These are phyloP conservation scores for Arothron firmamentum DNA, from an alignment of 2,113 vertebrate species.

Conservation along the genomic window DNA sequence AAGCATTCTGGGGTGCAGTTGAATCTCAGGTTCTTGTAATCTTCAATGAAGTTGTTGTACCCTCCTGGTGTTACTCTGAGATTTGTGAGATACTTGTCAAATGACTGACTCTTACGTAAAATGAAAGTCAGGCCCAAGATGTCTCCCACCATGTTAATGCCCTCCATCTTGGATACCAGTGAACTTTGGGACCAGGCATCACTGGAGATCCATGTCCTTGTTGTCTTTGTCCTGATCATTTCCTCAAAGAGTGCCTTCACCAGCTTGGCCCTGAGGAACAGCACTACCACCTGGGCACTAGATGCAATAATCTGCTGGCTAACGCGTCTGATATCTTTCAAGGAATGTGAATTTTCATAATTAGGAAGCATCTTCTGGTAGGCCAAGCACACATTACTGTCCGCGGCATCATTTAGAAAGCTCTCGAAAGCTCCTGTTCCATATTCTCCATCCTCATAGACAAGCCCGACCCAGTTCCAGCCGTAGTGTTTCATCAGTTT, in stretches of 20 bases:
- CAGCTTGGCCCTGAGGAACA: conserved; percentile 56
- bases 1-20: conserved; percentile 54
- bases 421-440: conserved; percentile 59
- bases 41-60: conserved; percentile 62
- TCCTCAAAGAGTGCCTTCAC: conserved; percentile 60
- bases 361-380: conserved; percentile 24
- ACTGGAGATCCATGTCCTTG: conserved; percentile 67
- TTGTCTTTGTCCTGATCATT: conserved; percentile 52
- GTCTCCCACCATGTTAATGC: conserved; percentile 65
- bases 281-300: conserved; percentile 59
- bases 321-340: conserved; percentile 25
- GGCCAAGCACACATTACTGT: conserved; percentile 52
- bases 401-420: conserved; percentile 47
- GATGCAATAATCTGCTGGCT: conserved; percentile 41
- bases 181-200: conserved; percentile 63
- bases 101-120: conserved; percentile 42
- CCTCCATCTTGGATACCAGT: conserved; percentile 42
- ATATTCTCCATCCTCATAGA: conserved; percentile 69
- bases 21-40: conserved; percentile 64
- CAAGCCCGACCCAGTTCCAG: conserved; percentile 73
- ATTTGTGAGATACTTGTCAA: conserved; percentile 59
- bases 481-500: conserved; percentile 48
- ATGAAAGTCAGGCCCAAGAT: conserved; percentile 68
- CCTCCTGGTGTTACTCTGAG: conserved; percentile 42
- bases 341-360: conserved; percentile 9